Evolutionary conservation across 2,888 invertebrate genomes (phyloP).

Genomic region (Coleophora flavipennella): DNA sequence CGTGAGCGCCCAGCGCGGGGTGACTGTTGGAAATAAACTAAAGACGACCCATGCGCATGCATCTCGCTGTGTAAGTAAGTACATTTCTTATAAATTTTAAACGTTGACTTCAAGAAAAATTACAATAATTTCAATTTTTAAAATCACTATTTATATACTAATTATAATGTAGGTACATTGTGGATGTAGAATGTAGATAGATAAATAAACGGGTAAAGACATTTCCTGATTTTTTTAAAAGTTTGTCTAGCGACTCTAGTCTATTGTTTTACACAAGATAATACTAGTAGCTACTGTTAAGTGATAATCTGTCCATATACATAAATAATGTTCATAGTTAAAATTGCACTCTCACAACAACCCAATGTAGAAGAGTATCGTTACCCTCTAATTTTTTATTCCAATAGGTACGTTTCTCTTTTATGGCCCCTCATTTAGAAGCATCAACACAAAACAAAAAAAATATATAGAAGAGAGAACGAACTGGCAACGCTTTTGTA

Average conservation of each 20-base stretch:
- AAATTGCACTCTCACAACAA: background rate
- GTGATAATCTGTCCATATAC: too few species aligned
- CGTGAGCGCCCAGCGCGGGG: constrained; percentile 43
- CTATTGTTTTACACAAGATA: too few species aligned
- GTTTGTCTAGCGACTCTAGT: too few species aligned
- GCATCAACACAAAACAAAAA: constrained; percentile 65
- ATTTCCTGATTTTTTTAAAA: too few species aligned
- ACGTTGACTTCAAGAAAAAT: too few species aligned
- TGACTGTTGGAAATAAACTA: constrained; percentile 28
- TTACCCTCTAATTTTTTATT: constrained; percentile 28
- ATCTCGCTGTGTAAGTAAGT: too few species aligned
- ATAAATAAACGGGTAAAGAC: too few species aligned
- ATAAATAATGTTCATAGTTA: background rate
- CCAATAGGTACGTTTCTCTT: constrained; percentile 49
- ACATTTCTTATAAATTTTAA: too few species aligned
- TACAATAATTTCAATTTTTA: too few species aligned
- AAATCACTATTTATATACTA: too few species aligned
- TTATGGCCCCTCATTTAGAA: constrained; percentile 61
- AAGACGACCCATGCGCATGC: too few species aligned
- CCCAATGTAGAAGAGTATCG: background rate
- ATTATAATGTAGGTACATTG: background rate
- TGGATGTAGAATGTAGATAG: background rate
- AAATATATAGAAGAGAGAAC: constrained; percentile 31
- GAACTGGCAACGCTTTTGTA: constrained; percentile 52
- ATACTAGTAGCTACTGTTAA: too few species aligned